These are phyloP conservation scores for Seira sanloemensis DNA, from an alignment of 2,888 invertebrate species.

Conservation along the genomic window DNA sequence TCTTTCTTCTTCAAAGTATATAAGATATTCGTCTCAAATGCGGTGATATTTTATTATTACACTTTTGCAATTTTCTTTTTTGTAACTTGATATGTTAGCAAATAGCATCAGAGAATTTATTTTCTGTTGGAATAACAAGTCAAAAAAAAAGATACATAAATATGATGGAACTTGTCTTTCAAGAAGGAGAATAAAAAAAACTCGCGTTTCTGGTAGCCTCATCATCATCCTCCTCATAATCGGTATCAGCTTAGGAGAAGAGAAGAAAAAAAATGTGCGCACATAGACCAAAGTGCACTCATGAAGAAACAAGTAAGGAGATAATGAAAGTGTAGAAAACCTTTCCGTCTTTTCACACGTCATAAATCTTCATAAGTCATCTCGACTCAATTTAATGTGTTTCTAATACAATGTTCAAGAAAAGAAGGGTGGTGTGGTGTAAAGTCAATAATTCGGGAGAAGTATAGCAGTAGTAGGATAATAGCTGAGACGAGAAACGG, in stretches of 20 bases:
- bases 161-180: neutral
- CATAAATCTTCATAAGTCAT: constrained; percentile 72
- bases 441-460: too few relatives aligned
- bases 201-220: too few relatives aligned
- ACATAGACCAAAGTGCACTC: constrained; percentile 40
- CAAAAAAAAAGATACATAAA: neutral
- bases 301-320: constrained; percentile 56
- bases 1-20: neutral
- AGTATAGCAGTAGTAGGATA: neutral
- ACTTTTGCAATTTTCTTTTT: constrained; percentile 2
- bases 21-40: neutral
- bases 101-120: constrained; percentile 6
- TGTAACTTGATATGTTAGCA: constrained; percentile 45
- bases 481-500: neutral
- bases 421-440: too few relatives aligned
- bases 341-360: constrained; percentile 71
- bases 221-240: neutral
- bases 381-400: constrained; percentile 68
- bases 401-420: constrained; percentile 56
- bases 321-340: constrained; percentile 66
- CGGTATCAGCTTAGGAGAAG: constrained; percentile 5
- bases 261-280: constrained; percentile 18
- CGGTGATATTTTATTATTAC: neutral
- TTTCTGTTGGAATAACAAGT: neutral
- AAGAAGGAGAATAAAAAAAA: neutral